These are phyloP conservation scores for Monochamus saltuarius DNA, from an alignment of 1,140 invertebrate genomes.

Conservation along the genomic window DNA sequence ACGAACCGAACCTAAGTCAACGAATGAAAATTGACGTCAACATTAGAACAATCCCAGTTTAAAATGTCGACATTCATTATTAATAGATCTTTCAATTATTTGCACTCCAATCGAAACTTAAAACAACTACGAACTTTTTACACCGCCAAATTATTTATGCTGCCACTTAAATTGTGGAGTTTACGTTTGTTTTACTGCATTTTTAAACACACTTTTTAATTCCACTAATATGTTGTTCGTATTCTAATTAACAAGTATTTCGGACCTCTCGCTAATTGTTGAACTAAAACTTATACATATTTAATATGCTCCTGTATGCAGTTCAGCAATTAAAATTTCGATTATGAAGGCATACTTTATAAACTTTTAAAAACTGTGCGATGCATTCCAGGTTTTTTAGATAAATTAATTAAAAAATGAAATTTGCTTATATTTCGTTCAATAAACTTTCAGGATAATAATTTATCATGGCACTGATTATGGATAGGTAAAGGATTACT, in stretches of 20 bases:
- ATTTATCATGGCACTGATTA: too few species aligned
- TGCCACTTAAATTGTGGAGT: slow-evolving; percentile 8
- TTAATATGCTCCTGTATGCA: too few species aligned
- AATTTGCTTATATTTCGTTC: too few species aligned
- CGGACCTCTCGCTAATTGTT: background rate
- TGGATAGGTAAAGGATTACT: too few species aligned
- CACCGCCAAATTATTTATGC: slow-evolving; percentile 7
- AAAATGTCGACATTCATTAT: slow-evolving; percentile 32
- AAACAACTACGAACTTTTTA: slow-evolving; percentile 20
- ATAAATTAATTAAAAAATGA: too few species aligned
- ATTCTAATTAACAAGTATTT: slow-evolving; percentile 4
- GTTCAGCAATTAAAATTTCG: too few species aligned
- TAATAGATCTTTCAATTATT: slow-evolving; percentile 29
- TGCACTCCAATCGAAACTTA: slow-evolving; percentile 33
- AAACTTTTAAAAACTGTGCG: too few species aligned
- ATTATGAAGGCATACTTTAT: too few species aligned
- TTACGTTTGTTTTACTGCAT: slow-evolving; percentile 2
- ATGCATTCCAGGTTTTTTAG: too few species aligned
- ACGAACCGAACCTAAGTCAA: slow-evolving; percentile 14
- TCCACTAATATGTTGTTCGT: slow-evolving; percentile 2
- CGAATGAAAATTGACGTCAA: background rate
- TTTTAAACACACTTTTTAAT: slow-evolving; percentile 5
- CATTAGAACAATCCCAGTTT: slow-evolving; percentile 28
- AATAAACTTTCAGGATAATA: too few species aligned
- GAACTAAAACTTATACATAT: too few species aligned